Percentiles rank a stretch among this genome's conserved stretches.
phyloP scores from a whole-genome alignment of 2,888 invertebrate genomes.

The Microctonus hyperodae region DNA sequence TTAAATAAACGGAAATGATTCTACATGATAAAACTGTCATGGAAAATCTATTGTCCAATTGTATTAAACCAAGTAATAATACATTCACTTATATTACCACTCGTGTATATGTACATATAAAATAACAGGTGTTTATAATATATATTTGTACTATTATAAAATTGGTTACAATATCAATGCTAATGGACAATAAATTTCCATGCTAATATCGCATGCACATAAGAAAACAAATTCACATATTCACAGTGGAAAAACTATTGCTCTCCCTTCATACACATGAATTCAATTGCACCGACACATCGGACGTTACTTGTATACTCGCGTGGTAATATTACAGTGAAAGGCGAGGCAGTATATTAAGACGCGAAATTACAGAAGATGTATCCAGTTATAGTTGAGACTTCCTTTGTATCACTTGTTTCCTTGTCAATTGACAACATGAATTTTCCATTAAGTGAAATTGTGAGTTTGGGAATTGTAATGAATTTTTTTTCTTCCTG shows the following conservation, averaged over 20 bases:
- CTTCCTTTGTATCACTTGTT: constrained; percentile 42
- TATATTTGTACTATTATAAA: not conserved
- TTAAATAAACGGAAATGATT: constrained; percentile 8
- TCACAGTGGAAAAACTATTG: constrained; percentile 7
- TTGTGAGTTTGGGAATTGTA: constrained; percentile 50
- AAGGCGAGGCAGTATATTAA: constrained; percentile 61
- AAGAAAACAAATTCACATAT: too few species aligned
- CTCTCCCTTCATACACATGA: not conserved
- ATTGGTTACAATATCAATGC: not conserved
- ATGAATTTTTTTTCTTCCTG: not conserved
- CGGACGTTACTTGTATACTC: not conserved
- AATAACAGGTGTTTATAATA: not conserved
- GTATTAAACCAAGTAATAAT: not conserved
- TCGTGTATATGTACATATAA: too few species aligned
- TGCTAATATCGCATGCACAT: too few species aligned
- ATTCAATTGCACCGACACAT: not conserved
- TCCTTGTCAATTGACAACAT: constrained; percentile 35
- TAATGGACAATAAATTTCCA: not conserved
- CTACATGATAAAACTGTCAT: not conserved
- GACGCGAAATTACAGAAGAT: constrained; percentile 56
- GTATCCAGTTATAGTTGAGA: constrained; percentile 57
- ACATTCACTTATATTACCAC: too few species aligned
- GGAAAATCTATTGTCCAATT: constrained; percentile 1
- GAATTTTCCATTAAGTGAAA: constrained; percentile 45
- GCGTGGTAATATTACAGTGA: constrained; percentile 52